Evolutionary conservation across 2,113 vertebrate species (phyloP).

Genomic region (Hippocampus mohnikei): DNA sequence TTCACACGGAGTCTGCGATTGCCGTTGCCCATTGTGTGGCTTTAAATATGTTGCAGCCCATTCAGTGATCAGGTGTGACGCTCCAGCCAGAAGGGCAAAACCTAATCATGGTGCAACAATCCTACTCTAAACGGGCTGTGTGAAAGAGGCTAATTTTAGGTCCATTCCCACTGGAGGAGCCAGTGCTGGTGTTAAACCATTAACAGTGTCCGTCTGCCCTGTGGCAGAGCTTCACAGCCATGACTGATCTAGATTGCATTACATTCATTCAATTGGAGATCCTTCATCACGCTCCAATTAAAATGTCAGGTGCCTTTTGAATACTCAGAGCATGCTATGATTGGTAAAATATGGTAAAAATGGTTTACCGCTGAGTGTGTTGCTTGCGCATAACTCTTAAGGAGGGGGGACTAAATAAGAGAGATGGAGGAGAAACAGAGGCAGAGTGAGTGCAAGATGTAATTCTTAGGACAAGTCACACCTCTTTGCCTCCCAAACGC

Average conservation of each 20-base stretch:
- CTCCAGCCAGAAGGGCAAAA: not conserved
- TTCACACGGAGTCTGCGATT: conserved; percentile 17
- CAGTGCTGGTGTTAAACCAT: conserved; percentile 17
- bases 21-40: conserved; percentile 1
- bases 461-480: conserved; percentile 64
- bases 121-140: conserved; percentile 8
- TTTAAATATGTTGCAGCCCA: not conserved
- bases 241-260: conserved; percentile 71
- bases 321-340: conserved; percentile 68
- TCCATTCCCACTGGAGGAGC: conserved; percentile 10
- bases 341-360: conserved; percentile 75
- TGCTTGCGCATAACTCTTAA: conserved; percentile 59
- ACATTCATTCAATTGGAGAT: conserved; percentile 75
- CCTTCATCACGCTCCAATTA: conserved; percentile 77
- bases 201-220: conserved; percentile 40
- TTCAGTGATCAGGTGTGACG: not conserved
- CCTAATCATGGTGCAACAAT: not conserved
- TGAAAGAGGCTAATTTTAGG: conserved; percentile 9
- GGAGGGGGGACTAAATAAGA: conserved; percentile 48
- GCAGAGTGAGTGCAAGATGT: conserved; percentile 43
- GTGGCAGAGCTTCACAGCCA: conserved; percentile 46
- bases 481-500: conserved; percentile 68
- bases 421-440: conserved; percentile 31
- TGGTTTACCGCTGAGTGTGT: conserved; percentile 68
- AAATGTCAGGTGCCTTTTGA: conserved; percentile 65